Evolutionary conservation across 2,113 vertebrate species (phyloP), one percentile per base, ranked within the genome.

Genomic region (Leucosticte australis): DNA sequence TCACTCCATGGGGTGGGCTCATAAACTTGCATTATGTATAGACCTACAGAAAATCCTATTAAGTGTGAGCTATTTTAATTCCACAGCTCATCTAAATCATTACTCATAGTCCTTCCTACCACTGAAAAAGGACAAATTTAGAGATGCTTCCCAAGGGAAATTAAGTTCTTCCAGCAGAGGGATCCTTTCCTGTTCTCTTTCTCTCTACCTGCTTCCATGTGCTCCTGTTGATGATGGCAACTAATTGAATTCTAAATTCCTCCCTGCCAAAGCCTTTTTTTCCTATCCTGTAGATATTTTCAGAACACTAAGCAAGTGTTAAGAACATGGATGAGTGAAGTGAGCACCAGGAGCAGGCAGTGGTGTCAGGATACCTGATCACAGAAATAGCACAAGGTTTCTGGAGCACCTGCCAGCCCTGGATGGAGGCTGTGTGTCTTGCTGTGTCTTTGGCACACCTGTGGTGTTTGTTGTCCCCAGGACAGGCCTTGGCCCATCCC

Each of bases 391-490:
- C 6, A 20, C 35, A 14, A 35, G 56, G 46, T 56, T 78, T 86
- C 67, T 89, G 68, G 68, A 71, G 73, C 63, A 19, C 5, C 52
- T 53, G 44, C 35, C 80, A 60, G 49, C 39, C 35, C 9, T 4
- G 8, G n/a, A 20, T 0, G 2, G 44, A 7, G 19, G 59, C n/a
- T 15, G 23, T 4, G 63, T 22, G 35, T 42, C 7, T 9, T 3
- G 6, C 37, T 17, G 47, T 71, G 39, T 73, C 16, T 33, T 20
- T 13, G 31, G 53, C 42, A 14, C 10, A 22, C 14, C 47, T 20
- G 1, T 17, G 52, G 22, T 39, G 4, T 30, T 10, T 15, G 0
- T 13, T 62, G 62, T 46, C n/a, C 42, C 35, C 31, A 5, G 77
- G 7, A 47, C 27, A 33, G 62, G 30, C 18, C 31, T n/a, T 39